Conservation (phyloP, 2,888 invertebrate species). For the Agelastica alni region DNA sequence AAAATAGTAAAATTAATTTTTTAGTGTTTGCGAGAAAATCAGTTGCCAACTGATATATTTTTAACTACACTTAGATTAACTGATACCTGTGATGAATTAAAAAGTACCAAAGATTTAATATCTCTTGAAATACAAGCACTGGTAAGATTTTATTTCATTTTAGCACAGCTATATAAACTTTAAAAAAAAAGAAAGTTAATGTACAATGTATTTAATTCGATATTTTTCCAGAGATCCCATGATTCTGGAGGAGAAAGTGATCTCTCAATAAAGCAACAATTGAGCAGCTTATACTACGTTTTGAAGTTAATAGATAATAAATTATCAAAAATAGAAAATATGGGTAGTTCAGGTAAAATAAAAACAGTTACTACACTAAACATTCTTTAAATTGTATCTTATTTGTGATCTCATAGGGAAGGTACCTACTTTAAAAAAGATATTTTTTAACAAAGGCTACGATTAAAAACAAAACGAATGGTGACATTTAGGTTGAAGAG, state of each 20-base stretch:
- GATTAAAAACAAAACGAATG: no score
- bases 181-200: no score
- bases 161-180: no score
- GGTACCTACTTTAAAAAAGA: no score
- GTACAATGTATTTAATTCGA: no score
- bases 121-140: constrained; percentile 79
- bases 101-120: constrained; percentile 77
- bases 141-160: no score
- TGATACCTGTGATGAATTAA: constrained; percentile 80
- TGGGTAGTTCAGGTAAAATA: constrained; percentile 37
- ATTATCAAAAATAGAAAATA: constrained; percentile 52
- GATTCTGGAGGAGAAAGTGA: constrained; percentile 88
- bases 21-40: constrained; percentile 77
- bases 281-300: constrained; percentile 82
- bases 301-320: constrained; percentile 71
- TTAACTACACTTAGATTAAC: constrained; percentile 80
- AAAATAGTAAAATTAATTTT: constrained; percentile 50
- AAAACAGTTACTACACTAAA: no score
- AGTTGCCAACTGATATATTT: constrained; percentile 81
- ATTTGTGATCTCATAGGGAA: no score
- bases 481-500: no score
- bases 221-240: constrained; percentile 69
- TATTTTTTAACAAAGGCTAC: no score
- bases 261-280: constrained; percentile 78
- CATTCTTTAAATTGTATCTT: no score